phyloP scores from a whole-genome alignment of 37 sponge, comb jelly and placozoan species.

The Ephydatia muelleri region DNA sequence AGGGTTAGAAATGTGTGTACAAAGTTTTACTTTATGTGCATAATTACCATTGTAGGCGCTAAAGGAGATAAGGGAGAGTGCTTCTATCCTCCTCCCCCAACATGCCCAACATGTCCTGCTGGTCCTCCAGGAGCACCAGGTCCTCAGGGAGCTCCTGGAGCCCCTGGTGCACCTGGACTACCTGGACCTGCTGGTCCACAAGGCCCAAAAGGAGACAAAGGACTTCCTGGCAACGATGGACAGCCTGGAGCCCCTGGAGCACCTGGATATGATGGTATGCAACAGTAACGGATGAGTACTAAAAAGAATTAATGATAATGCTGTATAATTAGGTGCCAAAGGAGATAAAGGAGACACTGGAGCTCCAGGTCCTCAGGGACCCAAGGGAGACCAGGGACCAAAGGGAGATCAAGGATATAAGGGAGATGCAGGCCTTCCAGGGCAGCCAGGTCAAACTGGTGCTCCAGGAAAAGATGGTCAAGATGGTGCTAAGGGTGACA shows the following conservation, averaged over 20 bases:
- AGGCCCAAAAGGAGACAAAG: constrained; percentile 46
- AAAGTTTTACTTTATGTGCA: not conserved
- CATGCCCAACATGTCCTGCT: constrained; percentile 51
- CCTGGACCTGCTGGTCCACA: constrained; percentile 34
- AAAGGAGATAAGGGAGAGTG: constrained; percentile 40
- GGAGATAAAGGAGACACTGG: constrained; percentile 49
- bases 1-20: too few relatives aligned
- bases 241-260: constrained; percentile 35
- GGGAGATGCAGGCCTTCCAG: constrained; percentile 59
- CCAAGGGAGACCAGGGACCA: constrained; percentile 39
- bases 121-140: constrained; percentile 68
- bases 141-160: constrained; percentile 8
- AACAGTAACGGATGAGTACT: not conserved
- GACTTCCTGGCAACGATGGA: constrained; percentile 22
- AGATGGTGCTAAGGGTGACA: not conserved
- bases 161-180: not conserved
- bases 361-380: constrained; percentile 44
- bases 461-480: not conserved
- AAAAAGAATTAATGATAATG: not conserved
- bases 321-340: not conserved
- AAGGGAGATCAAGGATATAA: constrained; percentile 27
- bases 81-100: constrained; percentile 20
- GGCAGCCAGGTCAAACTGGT: constrained; percentile 43
- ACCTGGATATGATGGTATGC: constrained; percentile 10
- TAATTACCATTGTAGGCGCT: constrained; percentile 17